Base-by-base conservation (phyloP, 2,888 invertebrate genomes). In the Ctenicera cuprea region DNA sequence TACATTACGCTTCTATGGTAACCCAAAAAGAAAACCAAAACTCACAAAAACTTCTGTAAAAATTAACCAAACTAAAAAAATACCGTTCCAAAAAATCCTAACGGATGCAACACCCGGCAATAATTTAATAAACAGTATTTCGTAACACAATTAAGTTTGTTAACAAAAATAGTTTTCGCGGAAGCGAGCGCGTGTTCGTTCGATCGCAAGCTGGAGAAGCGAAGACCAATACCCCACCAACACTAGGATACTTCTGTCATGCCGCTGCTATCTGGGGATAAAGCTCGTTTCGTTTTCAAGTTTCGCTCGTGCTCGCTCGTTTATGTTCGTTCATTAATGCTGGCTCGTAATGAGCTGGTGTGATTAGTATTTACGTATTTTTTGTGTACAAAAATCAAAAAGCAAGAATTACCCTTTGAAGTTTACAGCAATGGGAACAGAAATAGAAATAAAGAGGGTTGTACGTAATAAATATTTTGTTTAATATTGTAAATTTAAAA, bases 281-380 rank as follows among this genome's bases (percentile, higher is more conserved):
- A 79, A 77, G 77, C 74, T 75, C 76, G 75, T 74, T 57, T 18
- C 69, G 59, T 69, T 79, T 77, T 74, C 77, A 78, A 78, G 78
- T 78, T 77, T 52, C 33, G 73, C 59, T 79, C 78, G 79, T 75
- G 61, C 61, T n/a, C 54, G 43, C 20, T 80, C 80, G 80, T 69
- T 50, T 43, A 26, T 54, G 33, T 70, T 78, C 79, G 77, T 65
- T 68, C 62, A 74, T 71, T 70, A 69, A 41, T 30, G 30, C 62
- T 33, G 5, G 14, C 37, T 57, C 54, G 11, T 66, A 66, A 65
- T 54, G 54, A 54, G 57, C 45, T 14, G 59, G 57, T 57, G 59
- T 67, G 67, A 67, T 67, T 59, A 57, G 30, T 33, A 38, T 43
- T 65, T 52, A 65, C 30, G 20, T 52, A 52, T 52, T 20, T 65